Percentiles rank a stretch among this genome's conserved stretches.
Evolutionary conservation across 2,888 invertebrate genomes (phyloP).

Genomic region (Digitonthophagus gazella): DNA sequence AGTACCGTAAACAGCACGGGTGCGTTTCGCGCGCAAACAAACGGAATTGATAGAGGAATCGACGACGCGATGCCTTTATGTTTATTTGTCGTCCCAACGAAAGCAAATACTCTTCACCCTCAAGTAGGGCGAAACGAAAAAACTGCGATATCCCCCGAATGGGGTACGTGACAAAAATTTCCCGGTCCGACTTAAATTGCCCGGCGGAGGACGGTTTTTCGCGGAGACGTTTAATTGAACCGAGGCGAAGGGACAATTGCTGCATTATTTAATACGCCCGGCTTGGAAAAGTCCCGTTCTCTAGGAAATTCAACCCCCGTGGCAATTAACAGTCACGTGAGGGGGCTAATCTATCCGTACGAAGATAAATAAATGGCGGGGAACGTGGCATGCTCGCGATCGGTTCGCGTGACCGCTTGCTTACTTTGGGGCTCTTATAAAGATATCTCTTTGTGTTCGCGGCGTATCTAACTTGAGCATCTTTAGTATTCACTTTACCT

Average conservation of each 20-base stretch:
- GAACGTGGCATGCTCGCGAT: not conserved
- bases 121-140: not conserved
- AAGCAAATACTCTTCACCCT: not conserved
- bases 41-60: not conserved
- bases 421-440: not conserved
- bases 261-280: not conserved
- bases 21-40: not conserved
- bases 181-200: not conserved
- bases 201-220: not conserved
- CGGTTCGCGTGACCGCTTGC: not conserved
- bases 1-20: not conserved
- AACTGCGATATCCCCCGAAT: not conserved
- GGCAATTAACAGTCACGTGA: not conserved
- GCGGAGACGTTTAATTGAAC: not conserved
- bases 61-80: not conserved
- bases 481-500: not conserved
- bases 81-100: not conserved
- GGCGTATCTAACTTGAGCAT: not conserved
- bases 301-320: not conserved
- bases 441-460: not conserved
- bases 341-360: not conserved
- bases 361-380: not conserved
- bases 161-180: not conserved
- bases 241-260: not conserved
- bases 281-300: too few relatives aligned